Base-by-base conservation (phyloP, 2,113 vertebrate genomes). In the Artemisiospiza belli region DNA sequence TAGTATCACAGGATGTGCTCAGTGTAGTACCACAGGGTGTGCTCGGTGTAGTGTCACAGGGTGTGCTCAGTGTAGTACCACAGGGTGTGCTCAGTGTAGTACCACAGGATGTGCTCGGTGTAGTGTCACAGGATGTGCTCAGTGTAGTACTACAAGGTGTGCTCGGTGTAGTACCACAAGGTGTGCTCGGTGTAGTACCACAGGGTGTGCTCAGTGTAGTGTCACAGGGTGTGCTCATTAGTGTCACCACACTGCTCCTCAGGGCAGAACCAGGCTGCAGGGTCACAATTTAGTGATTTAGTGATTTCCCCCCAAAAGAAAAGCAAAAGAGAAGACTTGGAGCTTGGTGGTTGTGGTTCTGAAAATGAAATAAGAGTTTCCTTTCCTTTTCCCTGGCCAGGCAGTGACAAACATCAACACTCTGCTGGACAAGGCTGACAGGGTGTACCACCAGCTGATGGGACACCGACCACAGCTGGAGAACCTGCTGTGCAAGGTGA, bases 341-440 rank as follows among this genome's bases (percentile, higher is more conserved):
- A 62, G 24, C 18, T n/a, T 37, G 41, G 6, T 27, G 13, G 8
- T 6, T 64, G 22, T 39, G 33, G 19, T 35, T 66, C 24, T 75
- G 64, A 25, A 11, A 30, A 37, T 27, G 63, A 33, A 13, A 3
- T 25, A 10, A 24, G 6, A 7, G 5, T 49, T 88, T 28, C 28
- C 35, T 73, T 81, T 43, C 55, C n/a, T 67, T 92, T 92, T 91
- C 76, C 28, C 78, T 28, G 59, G 18, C 6, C 54, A 99, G 99
- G 99, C 99, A 8, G 99, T 99, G 72, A 99, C 99, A 58, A 99
- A 99, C 95, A 99, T 99, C 91, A 99, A 99, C 94, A 99, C 99
- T 0, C 97, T 99, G 62, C 97, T 99, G 97, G 99, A 99, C 97
- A 99, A 99, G 97, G 99, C 99, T 23, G 99, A 99, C 95, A 97